Percentiles rank a stretch among this genome's conserved stretches.
Conservation (phyloP, 2,797 vertebrate genomes). For the Sebastes reedi region DNA sequence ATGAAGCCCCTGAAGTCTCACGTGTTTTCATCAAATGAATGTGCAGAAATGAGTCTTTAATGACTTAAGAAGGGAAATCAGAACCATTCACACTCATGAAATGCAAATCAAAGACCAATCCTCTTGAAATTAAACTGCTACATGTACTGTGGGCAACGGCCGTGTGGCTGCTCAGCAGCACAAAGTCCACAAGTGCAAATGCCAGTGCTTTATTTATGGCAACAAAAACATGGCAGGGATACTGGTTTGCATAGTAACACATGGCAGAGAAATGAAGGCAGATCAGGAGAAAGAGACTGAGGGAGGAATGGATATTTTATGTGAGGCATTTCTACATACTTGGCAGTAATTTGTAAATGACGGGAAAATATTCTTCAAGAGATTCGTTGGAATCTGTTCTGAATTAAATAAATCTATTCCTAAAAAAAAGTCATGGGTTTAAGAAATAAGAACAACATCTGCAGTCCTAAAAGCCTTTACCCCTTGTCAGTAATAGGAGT, state of each 20-base stretch:
- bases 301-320: neutral
- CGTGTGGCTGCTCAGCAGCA: neutral
- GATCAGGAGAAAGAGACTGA: neutral
- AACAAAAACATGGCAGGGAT: neutral
- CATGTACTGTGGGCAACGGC: neutral
- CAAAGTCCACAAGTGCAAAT: neutral
- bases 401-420: neutral
- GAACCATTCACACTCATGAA: neutral
- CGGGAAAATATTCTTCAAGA: neutral
- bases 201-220: neutral
- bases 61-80: neutral
- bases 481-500: neutral
- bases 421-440: neutral
- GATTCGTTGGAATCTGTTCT: neutral
- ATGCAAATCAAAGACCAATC: neutral
- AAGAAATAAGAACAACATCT: neutral
- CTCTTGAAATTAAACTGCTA: neutral
- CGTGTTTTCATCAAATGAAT: neutral
- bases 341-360: neutral
- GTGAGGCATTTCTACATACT: too few relatives aligned
- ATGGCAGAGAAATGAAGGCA: neutral
- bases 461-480: neutral
- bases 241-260: neutral
- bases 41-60: neutral
- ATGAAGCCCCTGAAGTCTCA: neutral